Conservation (phyloP, 1,140 invertebrate genomes). For the Campoletis sonorensis region DNA sequence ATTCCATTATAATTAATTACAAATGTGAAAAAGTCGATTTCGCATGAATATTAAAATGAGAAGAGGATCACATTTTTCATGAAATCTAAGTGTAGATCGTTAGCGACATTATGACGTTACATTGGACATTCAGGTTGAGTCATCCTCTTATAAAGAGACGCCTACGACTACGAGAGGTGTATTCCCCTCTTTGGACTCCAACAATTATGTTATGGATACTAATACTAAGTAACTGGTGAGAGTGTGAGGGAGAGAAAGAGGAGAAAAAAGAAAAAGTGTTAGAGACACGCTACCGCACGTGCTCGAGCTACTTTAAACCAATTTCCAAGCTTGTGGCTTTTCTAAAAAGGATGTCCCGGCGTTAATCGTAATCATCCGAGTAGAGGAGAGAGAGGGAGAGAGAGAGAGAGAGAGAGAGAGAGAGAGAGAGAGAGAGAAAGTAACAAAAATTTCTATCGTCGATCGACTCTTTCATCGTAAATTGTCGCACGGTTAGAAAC, state of each 20-base stretch:
- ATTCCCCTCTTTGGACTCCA: not conserved
- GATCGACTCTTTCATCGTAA: too few relatives aligned
- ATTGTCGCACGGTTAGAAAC: too few relatives aligned
- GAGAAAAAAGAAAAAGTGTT: not conserved
- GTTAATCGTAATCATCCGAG: not conserved
- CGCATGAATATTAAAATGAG: too few relatives aligned
- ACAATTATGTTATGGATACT: not conserved
- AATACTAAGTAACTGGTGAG: not conserved
- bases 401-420: not conserved
- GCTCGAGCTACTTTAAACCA: conserved; percentile 62
- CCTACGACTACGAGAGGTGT: not conserved
- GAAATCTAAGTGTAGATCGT: not conserved
- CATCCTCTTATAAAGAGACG: not conserved
- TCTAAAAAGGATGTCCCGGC: conserved; percentile 66
- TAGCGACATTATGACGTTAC: not conserved
- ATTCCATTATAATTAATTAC: too few relatives aligned
- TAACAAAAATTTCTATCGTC: too few relatives aligned
- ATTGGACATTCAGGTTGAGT: not conserved
- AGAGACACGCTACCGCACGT: not conserved
- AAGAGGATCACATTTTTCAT: too few relatives aligned
- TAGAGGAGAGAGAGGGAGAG: not conserved
- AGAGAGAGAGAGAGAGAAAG: not conserved
- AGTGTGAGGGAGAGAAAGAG: not conserved
- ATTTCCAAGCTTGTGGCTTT: conserved; percentile 60
- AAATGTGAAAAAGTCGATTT: not conserved